Evolutionary conservation across 2,797 vertebrate species (phyloP).

Genomic region (Caiman crocodilus): DNA sequence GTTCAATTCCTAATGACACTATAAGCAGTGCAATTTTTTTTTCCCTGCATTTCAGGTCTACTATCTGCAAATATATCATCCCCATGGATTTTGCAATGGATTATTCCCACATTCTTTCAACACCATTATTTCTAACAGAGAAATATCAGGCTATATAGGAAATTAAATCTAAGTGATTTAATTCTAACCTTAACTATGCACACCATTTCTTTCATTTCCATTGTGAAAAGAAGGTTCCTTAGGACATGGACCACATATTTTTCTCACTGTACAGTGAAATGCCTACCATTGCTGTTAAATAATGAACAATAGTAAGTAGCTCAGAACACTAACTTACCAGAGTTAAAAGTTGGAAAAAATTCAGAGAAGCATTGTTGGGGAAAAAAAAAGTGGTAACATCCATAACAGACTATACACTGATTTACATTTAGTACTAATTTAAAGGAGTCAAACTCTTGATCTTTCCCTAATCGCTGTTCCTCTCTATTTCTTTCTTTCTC

Average conservation of each 20-base stretch:
- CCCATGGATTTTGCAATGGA: background rate
- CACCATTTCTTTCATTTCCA: background rate
- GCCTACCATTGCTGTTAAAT: background rate
- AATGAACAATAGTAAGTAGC: slow-evolving; percentile 2
- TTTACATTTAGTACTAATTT: slow-evolving; percentile 11
- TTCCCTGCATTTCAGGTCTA: background rate
- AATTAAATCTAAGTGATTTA: background rate
- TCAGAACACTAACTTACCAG: background rate
- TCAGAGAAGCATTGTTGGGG: slow-evolving; percentile 31
- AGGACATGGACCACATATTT: background rate
- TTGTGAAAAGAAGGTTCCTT: background rate
- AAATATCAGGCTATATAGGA: background rate
- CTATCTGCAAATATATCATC: background rate
- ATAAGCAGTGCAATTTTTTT: background rate
- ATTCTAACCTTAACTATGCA: background rate
- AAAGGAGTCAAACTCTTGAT: background rate
- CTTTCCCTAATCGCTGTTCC: background rate
- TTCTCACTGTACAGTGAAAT: background rate
- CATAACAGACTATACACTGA: background rate
- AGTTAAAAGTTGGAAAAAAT: slow-evolving; percentile 28
- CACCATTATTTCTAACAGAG: background rate
- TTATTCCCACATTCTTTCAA: background rate
- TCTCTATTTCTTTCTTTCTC: background rate
- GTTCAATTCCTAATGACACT: background rate
- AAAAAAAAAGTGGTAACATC: slow-evolving; percentile 10